Evolutionary conservation across 2,113 vertebrate species (phyloP), one percentile per base, ranked within the genome.

Genomic region (Delphinapterus leucas): DNA sequence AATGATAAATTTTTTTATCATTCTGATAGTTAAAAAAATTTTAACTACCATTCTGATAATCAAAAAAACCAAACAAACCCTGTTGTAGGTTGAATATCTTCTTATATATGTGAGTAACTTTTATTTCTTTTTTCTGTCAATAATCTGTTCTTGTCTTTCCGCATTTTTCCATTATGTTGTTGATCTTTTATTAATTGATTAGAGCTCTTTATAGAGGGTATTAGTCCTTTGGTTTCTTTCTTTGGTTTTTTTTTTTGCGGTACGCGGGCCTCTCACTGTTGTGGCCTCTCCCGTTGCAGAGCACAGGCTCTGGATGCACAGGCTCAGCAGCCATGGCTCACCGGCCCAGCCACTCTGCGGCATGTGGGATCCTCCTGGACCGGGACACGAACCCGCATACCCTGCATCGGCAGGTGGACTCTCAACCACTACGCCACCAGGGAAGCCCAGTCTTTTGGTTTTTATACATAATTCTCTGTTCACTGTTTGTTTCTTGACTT

Each of bases 101-200:
- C 73, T 80, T 67, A 67, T 79, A 58, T 68, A 90, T 47, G 88
- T 90, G 80, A 95, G 68, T 84, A 65, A 49, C 38, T 68, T 61
- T 55, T 63, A 73, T 91, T 95, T 92, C 41, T 90, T 96, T 87
- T 76, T 74, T 55, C 53, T 73, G 31, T 53, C 87, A 61, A 33
- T 81, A 89, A 65, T 65, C 67, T 93, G 49, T n/a, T 89, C 73
- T 55, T 82, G 6, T 44, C 53, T 76, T 76, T 79, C 41, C 20
- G 7, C n/a, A 79, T 87, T 92, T 92, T 92, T 68, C 11, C 13
- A 83, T 25, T 70, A 68, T 1, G 0, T 26, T 79, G 25, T 20
- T 79, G 4, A 82, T 61, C 44, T 71, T 94, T 84, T 85, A 61
- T 65, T 82, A 60, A 88, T 85, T 70, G 73, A 65, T 77, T 90